Base-by-base conservation (phyloP, 2,888 invertebrate genomes). In the Dryobota labecula region DNA sequence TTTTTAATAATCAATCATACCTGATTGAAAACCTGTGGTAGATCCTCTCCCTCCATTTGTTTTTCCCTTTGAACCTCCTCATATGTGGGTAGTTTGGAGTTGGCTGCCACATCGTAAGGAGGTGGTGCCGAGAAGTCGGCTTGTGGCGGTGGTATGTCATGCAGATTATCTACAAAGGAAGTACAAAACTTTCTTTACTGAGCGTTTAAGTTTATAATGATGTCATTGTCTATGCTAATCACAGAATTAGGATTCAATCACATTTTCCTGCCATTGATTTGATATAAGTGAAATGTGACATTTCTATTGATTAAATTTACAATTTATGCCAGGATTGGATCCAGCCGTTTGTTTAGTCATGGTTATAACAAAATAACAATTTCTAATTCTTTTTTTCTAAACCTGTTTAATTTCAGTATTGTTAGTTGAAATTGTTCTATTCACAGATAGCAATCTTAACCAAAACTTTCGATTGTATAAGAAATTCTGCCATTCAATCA, bases 61-160 rank as follows among this genome's bases (percentile, higher is more conserved):
- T 99, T 99, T 90, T 98, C 98, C 85, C 98, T 96, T 92, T 99
- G 98, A 64, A 99, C 99, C 92, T 99, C 99, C 92, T 99, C 99
- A 91, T 99, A 99, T 20, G 98, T 98, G 8, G 98, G 99, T 88
- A 99, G 95, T 93, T 98, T 98, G 38, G 98, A 97, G 80, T 96
- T 96, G n/a, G 96, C 95, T 0, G 97, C 98, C 73, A 98, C 97
- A 92, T 98, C 98, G 88, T 99, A 99, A 0, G 98, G 98, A 2
- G 99, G 99, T 74, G 98, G 98, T 58, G 98, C 98, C 53, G 98
- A 98, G 90, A 98, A 98, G 89, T 98, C 98, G 2, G 97, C 97
- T 90, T 97, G 98, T 0, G 98, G 98, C 9, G 98, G 98, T 58
- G 98, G 98, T 88, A 98, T 97, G 78, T 98, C 97, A 67, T 91